Evolutionary conservation across 2,797 vertebrate species (phyloP).

Genomic region (Brachyalestes nurse): DNA sequence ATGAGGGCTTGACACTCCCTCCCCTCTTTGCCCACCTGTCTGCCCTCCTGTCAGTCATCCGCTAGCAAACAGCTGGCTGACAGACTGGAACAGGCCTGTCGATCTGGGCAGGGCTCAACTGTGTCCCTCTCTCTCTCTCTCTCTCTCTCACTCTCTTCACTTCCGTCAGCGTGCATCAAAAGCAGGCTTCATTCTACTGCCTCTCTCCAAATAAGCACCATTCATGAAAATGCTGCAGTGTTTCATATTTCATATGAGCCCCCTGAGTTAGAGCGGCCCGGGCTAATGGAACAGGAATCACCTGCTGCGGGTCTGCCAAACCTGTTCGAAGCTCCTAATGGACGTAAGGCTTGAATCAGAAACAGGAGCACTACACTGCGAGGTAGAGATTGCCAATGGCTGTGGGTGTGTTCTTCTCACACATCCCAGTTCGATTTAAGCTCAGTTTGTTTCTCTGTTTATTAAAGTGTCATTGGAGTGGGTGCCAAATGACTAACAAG

Average conservation of each 20-base stretch:
- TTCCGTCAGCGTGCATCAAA: conserved; percentile 33
- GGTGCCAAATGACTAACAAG: conserved; percentile 58
- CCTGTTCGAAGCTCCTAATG: conserved; percentile 31
- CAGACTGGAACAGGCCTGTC: conserved; percentile 38
- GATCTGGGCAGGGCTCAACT: conserved; percentile 20
- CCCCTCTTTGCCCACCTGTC: conserved; percentile 44
- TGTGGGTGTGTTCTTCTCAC: conserved; percentile 44
- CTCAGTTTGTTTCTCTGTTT: conserved; percentile 56
- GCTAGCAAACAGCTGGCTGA: conserved; percentile 35
- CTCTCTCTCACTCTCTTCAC: conserved; percentile 4
- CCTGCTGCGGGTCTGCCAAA: conserved; percentile 15
- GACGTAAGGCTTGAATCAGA: conserved; percentile 45
- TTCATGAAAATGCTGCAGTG: conserved; percentile 6
- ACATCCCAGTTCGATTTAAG: conserved; percentile 49
- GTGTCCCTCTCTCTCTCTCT: conserved; percentile 28
- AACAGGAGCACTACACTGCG: background rate
- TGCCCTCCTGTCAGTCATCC: conserved; percentile 51
- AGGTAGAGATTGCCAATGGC: conserved; percentile 40
- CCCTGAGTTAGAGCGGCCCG: conserved; percentile 19
- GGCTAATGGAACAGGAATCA: conserved; percentile 36
- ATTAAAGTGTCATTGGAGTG: conserved; percentile 54
- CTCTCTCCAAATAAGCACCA: conserved; percentile 9
- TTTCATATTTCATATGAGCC: conserved; percentile 38
- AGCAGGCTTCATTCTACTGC: conserved; percentile 10
- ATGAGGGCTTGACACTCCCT: conserved; percentile 36